Conservation (phyloP, 2,113 vertebrate species). For the Muntiacus reevesi region DNA sequence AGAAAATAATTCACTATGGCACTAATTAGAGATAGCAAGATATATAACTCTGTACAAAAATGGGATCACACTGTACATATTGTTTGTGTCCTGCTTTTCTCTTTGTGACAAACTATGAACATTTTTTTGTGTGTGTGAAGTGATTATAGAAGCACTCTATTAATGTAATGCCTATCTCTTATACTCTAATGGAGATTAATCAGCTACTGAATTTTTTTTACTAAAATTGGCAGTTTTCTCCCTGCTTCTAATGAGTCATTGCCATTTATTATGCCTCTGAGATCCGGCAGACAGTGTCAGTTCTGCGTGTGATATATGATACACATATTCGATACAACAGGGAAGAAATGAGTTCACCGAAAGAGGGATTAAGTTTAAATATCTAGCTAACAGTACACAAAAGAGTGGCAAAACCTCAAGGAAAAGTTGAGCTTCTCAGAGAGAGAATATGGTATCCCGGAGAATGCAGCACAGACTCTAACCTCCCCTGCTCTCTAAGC, state of each 20-base stretch:
- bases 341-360: not conserved
- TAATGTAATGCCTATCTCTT: not conserved
- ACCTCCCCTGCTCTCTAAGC: accelerated
- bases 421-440: not conserved
- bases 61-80: not conserved
- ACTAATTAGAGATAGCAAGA: not conserved
- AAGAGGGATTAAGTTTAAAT: not conserved
- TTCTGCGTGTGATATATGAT: not conserved
- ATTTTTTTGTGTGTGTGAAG: not conserved
- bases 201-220: not conserved
- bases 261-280: not conserved
- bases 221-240: not conserved
- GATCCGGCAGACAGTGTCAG: not conserved
- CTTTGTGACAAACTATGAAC: not conserved
- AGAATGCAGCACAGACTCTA: accelerated
- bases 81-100: not conserved
- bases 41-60: not conserved
- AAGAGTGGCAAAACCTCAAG: not conserved
- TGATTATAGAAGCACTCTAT: not conserved
- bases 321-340: not conserved
- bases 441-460: not conserved
- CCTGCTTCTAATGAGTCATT: not conserved
- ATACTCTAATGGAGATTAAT: not conserved
- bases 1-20: not conserved
- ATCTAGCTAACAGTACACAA: not conserved